Conservation (phyloP, 2,888 invertebrate species). For the Cybosia mesomella region DNA sequence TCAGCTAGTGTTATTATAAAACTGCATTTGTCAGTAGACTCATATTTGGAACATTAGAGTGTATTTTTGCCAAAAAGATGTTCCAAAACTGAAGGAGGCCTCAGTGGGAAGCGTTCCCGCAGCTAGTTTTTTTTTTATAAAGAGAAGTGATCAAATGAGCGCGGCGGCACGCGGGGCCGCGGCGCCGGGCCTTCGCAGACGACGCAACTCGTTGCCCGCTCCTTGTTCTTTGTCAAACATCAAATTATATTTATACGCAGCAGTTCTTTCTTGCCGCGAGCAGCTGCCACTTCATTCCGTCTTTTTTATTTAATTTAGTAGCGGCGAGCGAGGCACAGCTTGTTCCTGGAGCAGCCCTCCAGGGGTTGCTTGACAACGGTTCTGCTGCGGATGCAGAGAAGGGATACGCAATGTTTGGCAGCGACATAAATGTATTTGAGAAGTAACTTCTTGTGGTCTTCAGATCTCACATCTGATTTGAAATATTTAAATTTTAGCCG, state of each 20-base stretch:
- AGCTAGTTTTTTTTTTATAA: background rate
- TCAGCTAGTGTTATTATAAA: no score
- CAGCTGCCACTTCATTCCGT: background rate
- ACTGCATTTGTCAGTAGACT: background rate
- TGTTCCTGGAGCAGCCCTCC: background rate
- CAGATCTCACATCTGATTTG: background rate
- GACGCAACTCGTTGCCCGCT: background rate
- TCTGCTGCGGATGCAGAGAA: background rate
- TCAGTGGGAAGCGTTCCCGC: background rate
- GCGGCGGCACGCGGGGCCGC: background rate
- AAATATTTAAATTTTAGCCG: no score
- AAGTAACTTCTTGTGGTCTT: background rate
- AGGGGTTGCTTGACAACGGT: background rate
- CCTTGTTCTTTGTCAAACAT: background rate
- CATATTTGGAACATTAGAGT: background rate
- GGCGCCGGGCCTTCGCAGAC: background rate
- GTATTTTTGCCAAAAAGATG: background rate
- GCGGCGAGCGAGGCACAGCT: background rate
- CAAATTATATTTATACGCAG: slow-evolving; percentile 2
- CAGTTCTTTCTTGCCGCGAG: background rate
- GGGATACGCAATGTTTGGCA: background rate
- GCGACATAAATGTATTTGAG: background rate
- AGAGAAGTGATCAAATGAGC: background rate
- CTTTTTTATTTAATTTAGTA: background rate
- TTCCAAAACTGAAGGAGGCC: background rate